Percentiles rank a stretch among this genome's conserved stretches.
Conservation (phyloP, 2,797 vertebrate genomes). For the Sebastes iracundus region DNA sequence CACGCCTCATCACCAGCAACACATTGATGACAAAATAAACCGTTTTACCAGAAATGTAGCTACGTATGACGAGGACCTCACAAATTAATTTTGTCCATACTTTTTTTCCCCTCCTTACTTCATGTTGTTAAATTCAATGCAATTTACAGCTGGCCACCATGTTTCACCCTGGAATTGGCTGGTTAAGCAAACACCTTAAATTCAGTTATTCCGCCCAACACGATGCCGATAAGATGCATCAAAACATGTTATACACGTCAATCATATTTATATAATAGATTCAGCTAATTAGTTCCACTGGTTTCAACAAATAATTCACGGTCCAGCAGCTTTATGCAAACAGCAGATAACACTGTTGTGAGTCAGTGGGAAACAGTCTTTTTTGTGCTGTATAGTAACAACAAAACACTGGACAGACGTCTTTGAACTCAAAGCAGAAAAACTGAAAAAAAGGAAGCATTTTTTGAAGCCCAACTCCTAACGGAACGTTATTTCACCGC, state of each 20-base stretch:
- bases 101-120: not conserved
- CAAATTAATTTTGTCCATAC: not conserved
- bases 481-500: conserved; percentile 48
- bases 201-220: conserved; percentile 5
- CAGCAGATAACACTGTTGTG: conserved; percentile 59
- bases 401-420: conserved; percentile 41
- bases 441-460: conserved; percentile 5
- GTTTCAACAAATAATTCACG: conserved; percentile 55
- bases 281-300: conserved; percentile 60
- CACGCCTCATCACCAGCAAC: conserved; percentile 47
- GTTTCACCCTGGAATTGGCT: conserved; percentile 9
- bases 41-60: conserved; percentile 21
- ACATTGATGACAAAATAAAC: conserved; percentile 23
- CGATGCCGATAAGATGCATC: conserved; percentile 20
- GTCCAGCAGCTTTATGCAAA: conserved; percentile 66
- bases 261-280: conserved; percentile 54
- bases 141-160: conserved; percentile 4
- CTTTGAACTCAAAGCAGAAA: conserved; percentile 61
- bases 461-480: conserved; percentile 59
- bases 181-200: conserved; percentile 20
- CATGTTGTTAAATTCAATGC: not conserved
- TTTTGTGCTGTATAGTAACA: conserved; percentile 38
- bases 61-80: not conserved
- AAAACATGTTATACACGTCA: conserved; percentile 30
- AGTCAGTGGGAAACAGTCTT: conserved; percentile 44